These are phyloP conservation scores for Channa striata DNA, from an alignment of 2,797 vertebrate genomes.

Conservation along the genomic window DNA sequence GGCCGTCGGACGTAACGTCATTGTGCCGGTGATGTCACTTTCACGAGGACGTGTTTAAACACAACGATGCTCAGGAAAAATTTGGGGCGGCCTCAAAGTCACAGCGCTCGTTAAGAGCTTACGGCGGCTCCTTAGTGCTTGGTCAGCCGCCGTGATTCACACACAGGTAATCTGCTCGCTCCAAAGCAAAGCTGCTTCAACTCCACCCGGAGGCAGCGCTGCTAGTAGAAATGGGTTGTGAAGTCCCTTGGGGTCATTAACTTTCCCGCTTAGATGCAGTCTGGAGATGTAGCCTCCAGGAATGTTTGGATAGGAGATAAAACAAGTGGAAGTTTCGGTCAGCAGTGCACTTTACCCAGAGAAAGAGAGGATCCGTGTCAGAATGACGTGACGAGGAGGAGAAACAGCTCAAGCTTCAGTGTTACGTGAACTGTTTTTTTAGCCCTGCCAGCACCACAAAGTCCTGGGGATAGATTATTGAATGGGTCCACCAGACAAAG, in stretches of 20 bases:
- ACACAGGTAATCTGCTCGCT: slow-evolving; percentile 49
- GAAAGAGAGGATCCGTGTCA: neutral
- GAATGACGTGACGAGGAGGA: neutral
- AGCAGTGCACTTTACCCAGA: neutral
- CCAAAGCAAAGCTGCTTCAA: slow-evolving; percentile 5
- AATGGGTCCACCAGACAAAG: too few relatives aligned
- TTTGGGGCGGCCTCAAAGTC: slow-evolving; percentile 22
- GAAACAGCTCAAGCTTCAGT: neutral
- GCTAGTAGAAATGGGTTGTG: slow-evolving; percentile 37
- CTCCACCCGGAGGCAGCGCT: slow-evolving; percentile 25
- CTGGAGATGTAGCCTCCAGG: slow-evolving; percentile 26
- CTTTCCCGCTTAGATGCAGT: slow-evolving; percentile 27
- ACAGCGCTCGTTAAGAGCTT: slow-evolving; percentile 71
- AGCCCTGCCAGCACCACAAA: too few relatives aligned
- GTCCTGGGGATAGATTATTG: too few relatives aligned
- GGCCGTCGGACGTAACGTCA: slow-evolving; percentile 37
- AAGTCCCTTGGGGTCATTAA: slow-evolving; percentile 40
- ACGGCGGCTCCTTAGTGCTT: slow-evolving; percentile 47
- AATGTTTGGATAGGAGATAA: slow-evolving; percentile 61
- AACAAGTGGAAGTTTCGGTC: slow-evolving; percentile 9
- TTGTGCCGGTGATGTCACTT: slow-evolving; percentile 63
- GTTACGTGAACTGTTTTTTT: neutral
- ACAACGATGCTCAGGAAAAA: slow-evolving; percentile 40
- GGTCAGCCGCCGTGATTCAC: slow-evolving; percentile 71
- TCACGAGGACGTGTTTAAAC: slow-evolving; percentile 58